These are phyloP conservation scores for Jaculus jaculus DNA, from an alignment of 2,113 vertebrate species.

Conservation along the genomic window DNA sequence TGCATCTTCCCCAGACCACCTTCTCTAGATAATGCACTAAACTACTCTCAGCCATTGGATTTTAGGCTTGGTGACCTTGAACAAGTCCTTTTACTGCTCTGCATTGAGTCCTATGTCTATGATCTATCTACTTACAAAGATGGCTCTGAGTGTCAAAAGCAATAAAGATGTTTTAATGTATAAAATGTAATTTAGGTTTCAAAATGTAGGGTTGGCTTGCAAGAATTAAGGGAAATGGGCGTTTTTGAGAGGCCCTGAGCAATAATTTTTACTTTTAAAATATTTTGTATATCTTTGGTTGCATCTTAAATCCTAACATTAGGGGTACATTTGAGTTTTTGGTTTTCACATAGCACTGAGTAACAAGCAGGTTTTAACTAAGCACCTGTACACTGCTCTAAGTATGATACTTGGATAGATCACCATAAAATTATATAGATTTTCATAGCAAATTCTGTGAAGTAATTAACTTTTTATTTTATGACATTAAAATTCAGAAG, in stretches of 20 bases:
- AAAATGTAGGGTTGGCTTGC: neutral
- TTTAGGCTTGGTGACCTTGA: conserved; percentile 4
- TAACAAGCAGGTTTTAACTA: neutral
- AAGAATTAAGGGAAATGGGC: neutral
- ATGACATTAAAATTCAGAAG: neutral
- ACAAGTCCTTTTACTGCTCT: neutral
- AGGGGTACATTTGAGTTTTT: neutral
- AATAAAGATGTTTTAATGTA: neutral
- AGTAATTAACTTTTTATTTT: conserved; percentile 3
- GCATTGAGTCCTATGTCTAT: neutral
- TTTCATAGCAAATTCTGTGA: neutral
- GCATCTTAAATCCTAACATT: neutral
- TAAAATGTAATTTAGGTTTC: conserved; percentile 19
- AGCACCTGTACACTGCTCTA: neutral
- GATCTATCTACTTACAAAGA: conserved; percentile 4
- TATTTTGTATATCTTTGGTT: neutral
- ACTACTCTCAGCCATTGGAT: neutral
- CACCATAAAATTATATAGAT: neutral
- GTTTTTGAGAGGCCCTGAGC: neutral
- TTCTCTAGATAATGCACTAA: neutral
- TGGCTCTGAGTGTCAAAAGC: neutral
- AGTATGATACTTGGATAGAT: neutral
- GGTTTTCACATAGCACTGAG: neutral
- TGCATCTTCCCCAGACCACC: too few species aligned
- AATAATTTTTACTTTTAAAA: neutral